phyloP scores from a whole-genome alignment of 1,140 invertebrate genomes.

The Drosophila parvula region DNA sequence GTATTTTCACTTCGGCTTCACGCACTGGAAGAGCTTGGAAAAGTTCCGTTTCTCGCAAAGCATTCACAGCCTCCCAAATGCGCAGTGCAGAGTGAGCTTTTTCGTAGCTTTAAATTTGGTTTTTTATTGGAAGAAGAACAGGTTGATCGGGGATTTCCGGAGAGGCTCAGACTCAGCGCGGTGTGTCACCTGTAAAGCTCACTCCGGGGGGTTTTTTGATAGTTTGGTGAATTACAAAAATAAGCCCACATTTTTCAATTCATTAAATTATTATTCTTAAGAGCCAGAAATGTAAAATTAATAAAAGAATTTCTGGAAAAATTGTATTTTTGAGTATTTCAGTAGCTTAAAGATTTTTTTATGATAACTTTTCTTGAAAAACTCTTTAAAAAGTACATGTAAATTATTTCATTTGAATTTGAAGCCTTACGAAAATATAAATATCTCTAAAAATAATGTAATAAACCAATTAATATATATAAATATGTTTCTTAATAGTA shows the following conservation, averaged over 20 bases:
- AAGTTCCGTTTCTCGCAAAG: conserved; percentile 9
- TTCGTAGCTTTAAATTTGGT: neutral
- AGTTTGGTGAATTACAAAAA: neutral
- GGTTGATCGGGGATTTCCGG: conserved; percentile 13
- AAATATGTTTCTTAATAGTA: neutral
- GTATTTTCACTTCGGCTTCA: conserved; percentile 25
- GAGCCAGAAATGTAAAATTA: neutral
- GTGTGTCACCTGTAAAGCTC: neutral
- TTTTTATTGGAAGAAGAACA: conserved; percentile 14
- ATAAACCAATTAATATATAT: neutral
- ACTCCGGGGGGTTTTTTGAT: neutral
- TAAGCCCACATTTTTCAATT: neutral
- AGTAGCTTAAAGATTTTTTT: no score
- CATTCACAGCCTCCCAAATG: conserved; percentile 9
- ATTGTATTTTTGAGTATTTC: no score
- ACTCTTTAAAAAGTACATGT: neutral
- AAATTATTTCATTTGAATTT: neutral
- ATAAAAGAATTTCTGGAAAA: no score
- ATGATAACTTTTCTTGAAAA: no score
- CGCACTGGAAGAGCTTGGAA: conserved; percentile 56
- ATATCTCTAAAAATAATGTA: neutral
- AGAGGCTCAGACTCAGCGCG: neutral
- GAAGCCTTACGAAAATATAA: neutral
- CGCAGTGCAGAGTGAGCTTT: neutral
- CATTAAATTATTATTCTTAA: neutral